Evolutionary conservation across 2,888 invertebrate species (phyloP).

Genomic region (Deilephila porcellus): DNA sequence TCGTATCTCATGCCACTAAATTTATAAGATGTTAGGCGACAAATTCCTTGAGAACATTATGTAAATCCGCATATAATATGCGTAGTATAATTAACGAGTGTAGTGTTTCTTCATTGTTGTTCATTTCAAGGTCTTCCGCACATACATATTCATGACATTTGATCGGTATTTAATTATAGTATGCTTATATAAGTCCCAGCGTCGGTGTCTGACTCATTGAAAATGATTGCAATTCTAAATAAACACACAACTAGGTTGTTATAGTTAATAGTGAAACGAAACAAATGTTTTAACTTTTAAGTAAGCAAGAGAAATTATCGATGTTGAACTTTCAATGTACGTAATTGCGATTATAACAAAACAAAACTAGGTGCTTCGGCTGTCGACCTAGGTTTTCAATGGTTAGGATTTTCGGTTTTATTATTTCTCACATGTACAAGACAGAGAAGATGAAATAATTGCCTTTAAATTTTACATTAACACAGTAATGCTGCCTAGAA

Average conservation of each 20-base stretch:
- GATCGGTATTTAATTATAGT: slow-evolving; percentile 13
- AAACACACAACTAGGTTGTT: no score
- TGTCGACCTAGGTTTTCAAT: neutral
- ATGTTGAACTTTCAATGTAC: neutral
- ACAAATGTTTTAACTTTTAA: no score
- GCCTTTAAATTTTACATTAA: no score
- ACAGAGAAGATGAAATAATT: no score
- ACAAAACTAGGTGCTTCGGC: no score
- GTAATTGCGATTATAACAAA: neutral
- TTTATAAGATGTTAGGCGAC: neutral
- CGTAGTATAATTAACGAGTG: neutral
- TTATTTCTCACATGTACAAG: no score
- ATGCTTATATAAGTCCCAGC: slow-evolving; percentile 1
- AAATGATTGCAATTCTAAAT: no score
- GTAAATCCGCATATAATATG: slow-evolving; percentile 1
- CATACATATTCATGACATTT: slow-evolving; percentile 24
- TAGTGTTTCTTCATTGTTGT: slow-evolving; percentile 12
- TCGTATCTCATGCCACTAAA: no score
- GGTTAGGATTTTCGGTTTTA: no score
- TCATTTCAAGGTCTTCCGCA: neutral
- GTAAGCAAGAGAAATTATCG: neutral
- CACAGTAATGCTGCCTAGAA: no score
- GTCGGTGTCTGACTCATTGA: neutral
- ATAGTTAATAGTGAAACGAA: no score
- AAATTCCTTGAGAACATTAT: neutral